These are phyloP conservation scores for Calliopum simillimum DNA, from an alignment of 2,888 invertebrate species.

Conservation along the genomic window DNA sequence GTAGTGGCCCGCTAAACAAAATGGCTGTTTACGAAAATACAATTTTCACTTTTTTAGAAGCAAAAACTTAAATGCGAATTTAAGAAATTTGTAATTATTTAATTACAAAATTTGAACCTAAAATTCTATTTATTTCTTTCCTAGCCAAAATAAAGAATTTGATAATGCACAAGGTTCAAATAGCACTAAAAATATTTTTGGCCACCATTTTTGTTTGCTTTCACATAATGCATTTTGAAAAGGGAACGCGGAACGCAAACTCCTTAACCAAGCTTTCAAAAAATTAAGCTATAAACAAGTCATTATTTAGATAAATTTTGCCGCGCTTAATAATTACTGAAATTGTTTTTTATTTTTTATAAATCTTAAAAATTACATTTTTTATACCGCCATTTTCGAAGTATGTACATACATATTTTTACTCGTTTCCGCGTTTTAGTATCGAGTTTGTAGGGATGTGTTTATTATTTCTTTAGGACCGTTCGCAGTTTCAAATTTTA, in stretches of 20 bases:
- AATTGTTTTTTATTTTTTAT: neutral
- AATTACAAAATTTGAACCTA: neutral
- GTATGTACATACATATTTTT: too few species aligned
- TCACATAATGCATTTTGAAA: neutral
- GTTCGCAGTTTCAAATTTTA: too few species aligned
- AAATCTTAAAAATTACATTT: neutral
- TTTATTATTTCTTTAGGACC: too few species aligned
- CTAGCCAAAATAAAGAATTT: constrained; percentile 87
- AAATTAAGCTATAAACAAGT: too few species aligned
- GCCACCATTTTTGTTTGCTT: neutral
- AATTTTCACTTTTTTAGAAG: constrained; percentile 19
- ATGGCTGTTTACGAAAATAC: constrained; percentile 54
- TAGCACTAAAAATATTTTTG: neutral
- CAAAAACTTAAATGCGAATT: neutral
- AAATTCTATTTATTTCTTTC: constrained; percentile 76
- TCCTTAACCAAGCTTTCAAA: too few species aligned
- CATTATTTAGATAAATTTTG: too few species aligned
- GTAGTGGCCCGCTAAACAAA: constrained; percentile 56
- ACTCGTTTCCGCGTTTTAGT: too few species aligned
- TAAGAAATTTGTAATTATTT: neutral
- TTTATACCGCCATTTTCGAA: neutral
- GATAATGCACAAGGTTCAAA: neutral
- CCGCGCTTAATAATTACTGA: neutral
- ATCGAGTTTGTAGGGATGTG: too few species aligned
- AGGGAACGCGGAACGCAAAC: neutral